Evolutionary conservation across 2,888 invertebrate genomes (phyloP), one percentile per base, ranked within the genome.

Genomic region (Plebejus argus): DNA sequence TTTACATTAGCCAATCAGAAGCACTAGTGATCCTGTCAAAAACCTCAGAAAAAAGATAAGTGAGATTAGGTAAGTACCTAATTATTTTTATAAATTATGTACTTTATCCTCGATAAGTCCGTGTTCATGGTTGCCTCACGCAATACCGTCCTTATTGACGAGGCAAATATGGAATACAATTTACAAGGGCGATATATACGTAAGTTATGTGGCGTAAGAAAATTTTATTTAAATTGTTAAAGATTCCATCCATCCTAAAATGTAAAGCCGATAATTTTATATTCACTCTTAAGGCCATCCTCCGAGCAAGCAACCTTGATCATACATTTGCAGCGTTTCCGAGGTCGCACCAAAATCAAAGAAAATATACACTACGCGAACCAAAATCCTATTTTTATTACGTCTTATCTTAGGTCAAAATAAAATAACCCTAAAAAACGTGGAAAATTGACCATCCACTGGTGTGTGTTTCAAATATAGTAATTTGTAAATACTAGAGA

Each of bases 151-250:
- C 74, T 53, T 49, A 74, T 53, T 74, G 49, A 74, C 53, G 53
- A 53, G 53, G 45, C 74, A 74, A 74, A 74, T 74, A 74, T 53
- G 74, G 74, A 74, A 49, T 74, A 74, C 70, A 71, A 71, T 18
- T 74, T 28, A 72, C 49, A 74, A 49, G 45, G 53, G 49, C 74
- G 23, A 18, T 72, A 18, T 20, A 72, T 28, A n/a, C 33, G 53
- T 53, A 74, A 74, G 49, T 74, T 74, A 74, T 49, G 28, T 49
- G 74, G 53, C 74, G 74, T 74, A 28, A 74, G 74, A 45, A 18
- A 18, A 5, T 45, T 53, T 28, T 74, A 53, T 74, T 49, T 49
- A 74, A 74, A 74, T 74, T 28, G 49, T 33, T n/a, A n/a, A 35
- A 72, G 20, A 0, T 10, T 18, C 39, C 35, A 53, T 53, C 53